Percentiles rank a stretch among this genome's conserved stretches.
Evolutionary conservation across 2,797 vertebrate species (phyloP).

Genomic region (Syngnathus acus): DNA sequence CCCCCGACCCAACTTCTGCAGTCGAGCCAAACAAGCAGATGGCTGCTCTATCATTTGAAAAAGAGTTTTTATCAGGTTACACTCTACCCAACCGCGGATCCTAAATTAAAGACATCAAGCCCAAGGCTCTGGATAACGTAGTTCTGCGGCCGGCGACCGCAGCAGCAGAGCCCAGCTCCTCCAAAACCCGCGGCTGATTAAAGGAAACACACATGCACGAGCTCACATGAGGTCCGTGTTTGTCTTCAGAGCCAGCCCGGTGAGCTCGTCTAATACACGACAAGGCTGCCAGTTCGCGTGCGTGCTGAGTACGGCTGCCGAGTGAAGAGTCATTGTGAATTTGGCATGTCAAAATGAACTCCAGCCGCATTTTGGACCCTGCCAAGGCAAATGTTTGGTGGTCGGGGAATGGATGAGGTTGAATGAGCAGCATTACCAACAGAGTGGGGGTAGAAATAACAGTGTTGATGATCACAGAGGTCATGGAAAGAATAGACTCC

Average conservation of each 20-base stretch:
- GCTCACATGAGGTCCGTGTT: conserved; percentile 43
- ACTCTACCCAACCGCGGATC: conserved; percentile 56
- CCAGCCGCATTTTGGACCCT: conserved; percentile 19
- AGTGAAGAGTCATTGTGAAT: conserved; percentile 25
- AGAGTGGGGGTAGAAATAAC: conserved; percentile 26
- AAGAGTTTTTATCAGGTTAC: conserved; percentile 73
- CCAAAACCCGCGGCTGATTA: conserved; percentile 51
- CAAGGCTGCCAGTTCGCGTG: conserved; percentile 24
- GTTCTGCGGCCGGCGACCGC: conserved; percentile 50
- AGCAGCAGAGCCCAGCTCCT: conserved; percentile 50
- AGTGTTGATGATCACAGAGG: conserved; percentile 21
- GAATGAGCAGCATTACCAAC: conserved; percentile 30
- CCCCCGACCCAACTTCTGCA: conserved; percentile 46
- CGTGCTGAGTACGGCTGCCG: conserved; percentile 8
- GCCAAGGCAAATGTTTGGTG: conserved; percentile 61
- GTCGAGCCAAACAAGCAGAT: conserved; percentile 57
- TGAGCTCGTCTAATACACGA: conserved; percentile 40
- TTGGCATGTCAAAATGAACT: conserved; percentile 33
- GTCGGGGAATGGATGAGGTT: conserved; percentile 42
- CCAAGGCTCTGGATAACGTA: conserved; percentile 51
- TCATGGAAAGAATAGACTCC: conserved; percentile 21
- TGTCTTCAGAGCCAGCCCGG: conserved; percentile 43
- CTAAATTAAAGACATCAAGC: conserved; percentile 71
- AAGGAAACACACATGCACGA: conserved; percentile 46
- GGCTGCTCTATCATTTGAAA: conserved; percentile 73